Conservation (phyloP, 2,888 invertebrate genomes). For the Enchytraeus crypticus region DNA sequence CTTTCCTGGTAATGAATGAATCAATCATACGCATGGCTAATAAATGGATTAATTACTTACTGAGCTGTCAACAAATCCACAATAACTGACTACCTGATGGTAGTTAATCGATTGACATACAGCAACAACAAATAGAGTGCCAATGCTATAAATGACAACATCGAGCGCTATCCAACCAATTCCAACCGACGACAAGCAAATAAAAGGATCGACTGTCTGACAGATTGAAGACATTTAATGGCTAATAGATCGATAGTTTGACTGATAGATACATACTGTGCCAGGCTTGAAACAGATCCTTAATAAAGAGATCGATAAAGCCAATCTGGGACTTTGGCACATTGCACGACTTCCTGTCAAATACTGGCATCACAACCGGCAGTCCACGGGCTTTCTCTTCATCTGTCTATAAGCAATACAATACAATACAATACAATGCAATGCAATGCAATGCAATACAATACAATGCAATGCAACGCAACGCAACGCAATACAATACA, state of each 20-base stretch:
- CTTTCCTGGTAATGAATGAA: neutral
- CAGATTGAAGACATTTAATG: too few relatives aligned
- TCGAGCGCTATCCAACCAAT: neutral
- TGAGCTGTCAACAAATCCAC: too few relatives aligned
- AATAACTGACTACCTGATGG: too few relatives aligned
- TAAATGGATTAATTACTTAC: too few relatives aligned
- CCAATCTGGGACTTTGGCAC: conserved; percentile 95
- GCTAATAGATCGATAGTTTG: neutral
- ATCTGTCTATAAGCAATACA: conserved; percentile 63
- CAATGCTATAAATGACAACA: too few relatives aligned
- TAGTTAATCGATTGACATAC: too few relatives aligned
- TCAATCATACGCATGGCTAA: too few relatives aligned
- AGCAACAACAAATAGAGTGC: too few relatives aligned
- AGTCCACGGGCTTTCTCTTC: conserved; percentile 82
- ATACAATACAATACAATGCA: neutral
- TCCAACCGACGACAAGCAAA: neutral
- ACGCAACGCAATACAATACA: too few relatives aligned
- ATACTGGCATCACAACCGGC: conserved; percentile 97
- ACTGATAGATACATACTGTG: conserved; percentile 6
- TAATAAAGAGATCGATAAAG: conserved; percentile 81
- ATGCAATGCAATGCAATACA: neutral
- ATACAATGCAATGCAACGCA: too few relatives aligned
- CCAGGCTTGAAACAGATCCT: conserved; percentile 65
- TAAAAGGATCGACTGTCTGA: too few relatives aligned
- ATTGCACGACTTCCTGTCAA: conserved; percentile 85